Evolutionary conservation across 2,797 vertebrate genomes (phyloP).

Genomic region (Gymnoscopelus braueri): DNA sequence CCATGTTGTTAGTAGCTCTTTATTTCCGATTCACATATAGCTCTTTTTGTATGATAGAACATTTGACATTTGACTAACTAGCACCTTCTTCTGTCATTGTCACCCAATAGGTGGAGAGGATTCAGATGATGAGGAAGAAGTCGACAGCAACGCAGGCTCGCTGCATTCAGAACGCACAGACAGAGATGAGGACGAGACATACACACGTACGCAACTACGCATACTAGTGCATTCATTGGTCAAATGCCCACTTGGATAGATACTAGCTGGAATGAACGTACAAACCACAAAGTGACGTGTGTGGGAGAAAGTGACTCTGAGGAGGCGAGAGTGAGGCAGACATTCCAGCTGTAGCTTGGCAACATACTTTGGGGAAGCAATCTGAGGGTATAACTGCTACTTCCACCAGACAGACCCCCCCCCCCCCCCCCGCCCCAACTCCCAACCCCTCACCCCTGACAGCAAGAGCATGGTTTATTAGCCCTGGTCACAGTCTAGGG

Average conservation of each 20-base stretch:
- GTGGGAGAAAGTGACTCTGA: constrained; percentile 65
- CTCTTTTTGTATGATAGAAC: neutral
- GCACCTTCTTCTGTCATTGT: constrained; percentile 18
- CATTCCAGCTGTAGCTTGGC: constrained; percentile 81
- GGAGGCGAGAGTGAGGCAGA: constrained; percentile 62
- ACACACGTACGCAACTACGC: constrained; percentile 81
- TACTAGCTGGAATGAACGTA: constrained; percentile 44
- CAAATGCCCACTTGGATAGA: neutral
- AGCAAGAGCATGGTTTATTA: constrained; percentile 89
- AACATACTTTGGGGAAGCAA: constrained; percentile 77
- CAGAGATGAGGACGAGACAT: constrained; percentile 87
- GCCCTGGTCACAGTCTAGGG: constrained; percentile 87
- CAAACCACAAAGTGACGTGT: constrained; percentile 32
- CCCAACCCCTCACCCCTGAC: constrained; percentile 67
- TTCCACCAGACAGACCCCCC: constrained; percentile 33
- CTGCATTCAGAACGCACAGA: constrained; percentile 89
- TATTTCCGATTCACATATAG: too few relatives aligned
- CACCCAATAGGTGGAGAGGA: constrained; percentile 82
- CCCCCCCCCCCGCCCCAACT: constrained; percentile 8
- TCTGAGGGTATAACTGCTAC: constrained; percentile 70
- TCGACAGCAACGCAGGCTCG: constrained; percentile 81
- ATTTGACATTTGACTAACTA: constrained; percentile 9
- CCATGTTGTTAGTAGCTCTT: too few relatives aligned
- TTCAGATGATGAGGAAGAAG: constrained; percentile 82
- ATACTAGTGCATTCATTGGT: constrained; percentile 4